phyloP scores from a whole-genome alignment of 2,113 vertebrate species.

The Clarias macrocephalus region DNA sequence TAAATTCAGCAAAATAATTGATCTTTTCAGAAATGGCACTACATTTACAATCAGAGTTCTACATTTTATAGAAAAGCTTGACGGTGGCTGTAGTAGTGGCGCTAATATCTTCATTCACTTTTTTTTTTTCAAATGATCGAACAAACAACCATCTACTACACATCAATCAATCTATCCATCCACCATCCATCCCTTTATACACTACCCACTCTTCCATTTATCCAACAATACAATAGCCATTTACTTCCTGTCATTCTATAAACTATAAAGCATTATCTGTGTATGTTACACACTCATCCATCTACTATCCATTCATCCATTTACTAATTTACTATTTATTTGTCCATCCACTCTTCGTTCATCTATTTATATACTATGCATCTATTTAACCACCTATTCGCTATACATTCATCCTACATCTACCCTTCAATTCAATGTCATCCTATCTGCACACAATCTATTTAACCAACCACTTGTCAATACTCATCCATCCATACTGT shows the following conservation, averaged over 20 bases:
- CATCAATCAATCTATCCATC: neutral
- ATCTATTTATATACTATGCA: neutral
- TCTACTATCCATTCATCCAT: neutral
- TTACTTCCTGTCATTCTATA: too few relatives aligned
- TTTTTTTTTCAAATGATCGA: neutral
- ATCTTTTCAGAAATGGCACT: neutral
- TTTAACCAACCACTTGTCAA: too few relatives aligned
- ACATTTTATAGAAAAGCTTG: neutral
- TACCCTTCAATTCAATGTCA: too few relatives aligned
- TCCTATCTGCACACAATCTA: too few relatives aligned
- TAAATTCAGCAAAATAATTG: neutral
- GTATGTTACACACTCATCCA: neutral
- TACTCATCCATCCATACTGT: too few relatives aligned
- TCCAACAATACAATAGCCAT: too few relatives aligned
- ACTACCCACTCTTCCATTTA: too few relatives aligned
- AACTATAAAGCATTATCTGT: too few relatives aligned
- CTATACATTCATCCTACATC: neutral
- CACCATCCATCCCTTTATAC: neutral
- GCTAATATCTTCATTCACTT: neutral
- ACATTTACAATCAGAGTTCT: neutral
- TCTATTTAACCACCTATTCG: neutral
- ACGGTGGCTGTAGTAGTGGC: neutral
- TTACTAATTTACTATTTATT: neutral
- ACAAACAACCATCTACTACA: neutral
- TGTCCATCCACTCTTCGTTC: neutral